Evolutionary conservation across 2,797 vertebrate genomes (phyloP), one percentile per base, ranked within the genome.

Genomic region (Chaenodraco wilsoni): DNA sequence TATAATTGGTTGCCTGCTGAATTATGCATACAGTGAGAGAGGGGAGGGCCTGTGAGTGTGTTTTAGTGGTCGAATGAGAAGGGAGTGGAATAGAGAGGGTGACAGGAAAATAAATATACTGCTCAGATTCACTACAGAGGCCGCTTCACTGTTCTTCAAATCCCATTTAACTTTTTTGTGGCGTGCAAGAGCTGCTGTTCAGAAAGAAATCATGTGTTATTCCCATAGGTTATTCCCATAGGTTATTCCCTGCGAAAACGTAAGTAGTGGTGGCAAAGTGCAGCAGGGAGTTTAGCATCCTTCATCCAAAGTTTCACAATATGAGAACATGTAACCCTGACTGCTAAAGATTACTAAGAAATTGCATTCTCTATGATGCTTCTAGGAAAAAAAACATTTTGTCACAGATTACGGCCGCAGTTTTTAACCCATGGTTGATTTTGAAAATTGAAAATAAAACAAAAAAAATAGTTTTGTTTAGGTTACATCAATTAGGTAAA

Each of bases 1-100:
- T 90, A 90, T 90, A 89, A 91, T 89, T 90, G 85, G 87, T 88
- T 83, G 79, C 72, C 61, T 77, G 52, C 68, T 92, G 82, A 93
- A 93, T 93, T 84, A 90, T 92, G 87, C 82, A 92, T 82, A 49
- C 40, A n/a, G 31, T 3, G 8, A 49, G 60, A 43, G 50, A 44
- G 51, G 52, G 65, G 59, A 40, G 40, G 45, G 43, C 19, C 61
- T 43, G 65, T 12, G 45, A 31, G 69, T 77, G 74, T 45, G 62
- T 80, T 82, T 69, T 72, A 75, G 79, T 65, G 69, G 74, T 56
- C 72, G 64, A 82, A 65, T 72, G 72, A 70, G 72, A 78, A 60
- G 69, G 10, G 46, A 75, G 77, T 9, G 5, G 54, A 74, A 67
- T 19, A 14, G 45, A 68, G 67, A 61, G 8, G 49, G 58, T 45